Conservation (phyloP, 2,797 vertebrate species). For the Gymnothorax javanicus region DNA sequence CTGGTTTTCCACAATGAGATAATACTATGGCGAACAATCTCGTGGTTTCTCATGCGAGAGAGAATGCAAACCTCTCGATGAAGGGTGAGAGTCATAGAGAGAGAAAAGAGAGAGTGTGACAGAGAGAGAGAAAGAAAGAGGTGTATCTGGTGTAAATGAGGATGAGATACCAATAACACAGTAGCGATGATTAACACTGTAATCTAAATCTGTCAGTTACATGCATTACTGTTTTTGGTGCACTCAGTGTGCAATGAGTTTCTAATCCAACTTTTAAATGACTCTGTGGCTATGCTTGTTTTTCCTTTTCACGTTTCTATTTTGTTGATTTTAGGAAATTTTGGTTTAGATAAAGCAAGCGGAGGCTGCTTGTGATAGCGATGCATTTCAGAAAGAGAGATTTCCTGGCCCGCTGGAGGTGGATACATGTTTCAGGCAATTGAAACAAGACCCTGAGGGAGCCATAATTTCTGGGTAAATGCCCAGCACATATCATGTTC, state of each 20-base stretch:
- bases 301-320: not conserved
- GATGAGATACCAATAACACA: not conserved
- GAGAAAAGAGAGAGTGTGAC: conserved; percentile 23
- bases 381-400: not conserved
- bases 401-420: not conserved
- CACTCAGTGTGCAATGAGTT: conserved; percentile 9
- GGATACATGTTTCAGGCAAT: conserved; percentile 6
- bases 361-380: not conserved
- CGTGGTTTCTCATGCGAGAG: conserved; percentile 44
- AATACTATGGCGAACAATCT: conserved; percentile 20
- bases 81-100: conserved; percentile 39
- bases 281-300: not conserved
- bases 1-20: conserved; percentile 56
- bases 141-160: not conserved
- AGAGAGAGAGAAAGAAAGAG: conserved; percentile 36
- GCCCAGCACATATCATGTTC: conserved; percentile 17
- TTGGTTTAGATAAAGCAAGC: conserved; percentile 17
- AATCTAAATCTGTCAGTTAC: not conserved
- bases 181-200: not conserved
- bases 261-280: conserved; percentile 1
- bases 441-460: conserved; percentile 11
- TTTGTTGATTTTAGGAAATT: not conserved
- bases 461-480: conserved; percentile 19
- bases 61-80: conserved; percentile 44
- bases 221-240: not conserved